Evolutionary conservation across 2,113 vertebrate genomes (phyloP).

Genomic region (Narcine bancroftii): DNA sequence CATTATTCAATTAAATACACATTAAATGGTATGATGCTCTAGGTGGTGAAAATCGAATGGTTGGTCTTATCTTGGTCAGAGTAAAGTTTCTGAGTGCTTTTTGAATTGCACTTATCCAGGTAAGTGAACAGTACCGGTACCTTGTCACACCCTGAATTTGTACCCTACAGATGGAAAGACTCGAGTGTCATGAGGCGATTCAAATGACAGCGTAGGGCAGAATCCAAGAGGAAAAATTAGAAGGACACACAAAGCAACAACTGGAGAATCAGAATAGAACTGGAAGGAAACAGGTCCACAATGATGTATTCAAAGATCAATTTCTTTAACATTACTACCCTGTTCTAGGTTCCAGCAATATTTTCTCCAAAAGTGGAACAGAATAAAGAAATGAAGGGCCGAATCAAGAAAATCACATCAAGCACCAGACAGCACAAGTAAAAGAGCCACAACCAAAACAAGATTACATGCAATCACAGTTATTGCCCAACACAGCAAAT

Average conservation of each 20-base stretch:
- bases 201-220: not conserved
- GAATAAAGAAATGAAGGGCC: not conserved
- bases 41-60: too few species aligned
- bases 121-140: too few species aligned
- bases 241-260: not conserved
- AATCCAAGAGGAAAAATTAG: not conserved
- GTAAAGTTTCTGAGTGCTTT: too few species aligned
- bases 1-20: too few species aligned
- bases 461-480: not conserved
- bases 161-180: too few species aligned
- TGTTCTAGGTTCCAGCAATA: not conserved
- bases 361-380: not conserved
- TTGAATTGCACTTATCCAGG: too few species aligned
- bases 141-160: too few species aligned
- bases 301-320: not conserved
- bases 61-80: too few species aligned
- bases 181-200: too few species aligned
- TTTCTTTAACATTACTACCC: not conserved
- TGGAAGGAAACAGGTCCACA: not conserved
- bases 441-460: not conserved
- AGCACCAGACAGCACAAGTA: not conserved
- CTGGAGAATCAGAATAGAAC: too few species aligned
- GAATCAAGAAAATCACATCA: not conserved
- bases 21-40: too few species aligned
- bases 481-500: not conserved